phyloP scores from a whole-genome alignment of 53 echinoderm and acorn worm genomes.

The Holothuria leucospilota region DNA sequence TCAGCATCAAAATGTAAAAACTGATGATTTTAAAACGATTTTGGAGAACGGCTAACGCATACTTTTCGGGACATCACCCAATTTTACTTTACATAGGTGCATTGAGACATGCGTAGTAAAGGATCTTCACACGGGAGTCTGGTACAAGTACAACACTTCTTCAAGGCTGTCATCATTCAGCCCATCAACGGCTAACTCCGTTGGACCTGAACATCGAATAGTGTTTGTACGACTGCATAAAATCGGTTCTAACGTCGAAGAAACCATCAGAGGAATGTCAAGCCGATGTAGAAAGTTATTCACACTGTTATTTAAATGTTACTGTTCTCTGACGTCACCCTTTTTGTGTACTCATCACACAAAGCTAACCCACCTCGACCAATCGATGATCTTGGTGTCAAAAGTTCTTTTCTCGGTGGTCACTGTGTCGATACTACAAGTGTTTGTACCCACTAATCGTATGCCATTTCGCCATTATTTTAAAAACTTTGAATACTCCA shows the following conservation, averaged over 20 bases:
- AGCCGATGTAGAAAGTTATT: background rate
- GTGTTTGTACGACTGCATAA: conserved; percentile 5
- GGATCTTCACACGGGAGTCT: background rate
- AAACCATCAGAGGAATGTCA: background rate
- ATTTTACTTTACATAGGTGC: background rate
- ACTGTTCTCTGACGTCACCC: conserved; percentile 14
- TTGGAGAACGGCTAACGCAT: no score
- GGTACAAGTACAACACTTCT: conserved; percentile 3
- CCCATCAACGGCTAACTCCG: background rate
- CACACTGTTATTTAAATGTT: background rate
- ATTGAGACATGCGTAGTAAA: conserved; percentile 15
- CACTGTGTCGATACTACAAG: no score
- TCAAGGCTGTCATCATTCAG: background rate
- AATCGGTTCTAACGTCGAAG: background rate
- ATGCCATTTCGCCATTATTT: no score
- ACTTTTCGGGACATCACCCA: no score
- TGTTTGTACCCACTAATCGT: no score
- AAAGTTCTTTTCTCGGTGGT: no score
- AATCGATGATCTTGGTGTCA: no score
- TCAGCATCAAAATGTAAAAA: no score
- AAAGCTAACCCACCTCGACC: no score
- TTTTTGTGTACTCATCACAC: background rate
- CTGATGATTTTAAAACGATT: no score
- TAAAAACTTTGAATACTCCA: no score
- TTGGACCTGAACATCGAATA: background rate